Percentiles rank a stretch among this genome's conserved stretches.
Evolutionary conservation across 92 coral and sea anemone species (phyloP).

Genomic region (Actinernus sp.): DNA sequence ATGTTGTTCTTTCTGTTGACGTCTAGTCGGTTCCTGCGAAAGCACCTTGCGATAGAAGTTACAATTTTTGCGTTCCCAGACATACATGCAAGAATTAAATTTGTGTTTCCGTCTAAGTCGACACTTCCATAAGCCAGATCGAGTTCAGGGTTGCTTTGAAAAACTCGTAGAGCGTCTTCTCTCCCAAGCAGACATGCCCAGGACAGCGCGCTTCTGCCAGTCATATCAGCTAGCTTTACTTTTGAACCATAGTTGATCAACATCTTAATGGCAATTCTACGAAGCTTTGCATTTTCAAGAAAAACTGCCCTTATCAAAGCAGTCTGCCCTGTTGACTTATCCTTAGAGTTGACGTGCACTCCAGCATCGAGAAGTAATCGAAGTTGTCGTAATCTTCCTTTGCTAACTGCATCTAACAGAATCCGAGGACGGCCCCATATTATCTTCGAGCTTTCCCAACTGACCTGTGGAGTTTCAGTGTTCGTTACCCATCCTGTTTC

Average conservation of each 20-base stretch:
- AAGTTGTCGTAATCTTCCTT: slow-evolving; percentile 83
- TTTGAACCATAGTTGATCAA: slow-evolving; percentile 84
- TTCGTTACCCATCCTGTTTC: too few relatives aligned
- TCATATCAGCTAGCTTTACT: slow-evolving; percentile 62
- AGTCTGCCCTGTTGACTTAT: slow-evolving; percentile 81
- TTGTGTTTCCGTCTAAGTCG: slow-evolving; percentile 85
- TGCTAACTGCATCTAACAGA: slow-evolving; percentile 87
- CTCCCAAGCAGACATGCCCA: slow-evolving; percentile 89
- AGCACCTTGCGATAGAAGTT: slow-evolving; percentile 61
- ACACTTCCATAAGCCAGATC: slow-evolving; percentile 72
- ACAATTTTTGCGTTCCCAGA: slow-evolving; percentile 91
- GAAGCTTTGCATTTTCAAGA: slow-evolving; percentile 75
- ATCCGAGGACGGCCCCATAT: slow-evolving; percentile 75
- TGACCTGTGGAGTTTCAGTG: too few relatives aligned
- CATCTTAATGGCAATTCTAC: slow-evolving; percentile 74
- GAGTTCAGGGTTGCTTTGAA: slow-evolving; percentile 73
- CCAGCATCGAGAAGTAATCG: slow-evolving; percentile 92
- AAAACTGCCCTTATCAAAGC: slow-evolving; percentile 85
- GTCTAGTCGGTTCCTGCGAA: slow-evolving; percentile 76
- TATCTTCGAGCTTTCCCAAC: not conserved
- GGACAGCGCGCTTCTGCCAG: slow-evolving; percentile 80
- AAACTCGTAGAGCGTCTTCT: slow-evolving; percentile 75
- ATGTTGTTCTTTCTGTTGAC: slow-evolving; percentile 66
- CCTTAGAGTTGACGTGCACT: slow-evolving; percentile 84
- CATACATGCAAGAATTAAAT: slow-evolving; percentile 88